Base-by-base conservation (phyloP, 2,888 invertebrate genomes). In the Blastobasis adustella region DNA sequence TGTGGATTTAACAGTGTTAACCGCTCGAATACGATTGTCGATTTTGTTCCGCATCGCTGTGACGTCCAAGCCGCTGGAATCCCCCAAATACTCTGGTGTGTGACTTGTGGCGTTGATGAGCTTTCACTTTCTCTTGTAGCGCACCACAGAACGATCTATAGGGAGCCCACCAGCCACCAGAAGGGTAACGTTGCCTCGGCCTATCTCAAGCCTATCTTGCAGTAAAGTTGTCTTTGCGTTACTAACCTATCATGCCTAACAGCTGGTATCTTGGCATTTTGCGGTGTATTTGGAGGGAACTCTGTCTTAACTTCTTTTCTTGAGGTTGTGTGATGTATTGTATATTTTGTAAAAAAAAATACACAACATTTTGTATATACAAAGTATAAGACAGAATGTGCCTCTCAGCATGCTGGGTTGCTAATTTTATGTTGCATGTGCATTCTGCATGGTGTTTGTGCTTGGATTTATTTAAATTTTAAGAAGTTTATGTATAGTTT, bases 71-170 rank as follows among this genome's bases (percentile, higher is more conserved):
- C 6, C 49, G 46, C 44, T 43, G 10, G 53, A 57, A 53, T 44
- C 43, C 60, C 61, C 61, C 55, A 58, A 61, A 64, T 65, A 66
- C 62, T 58, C 64, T 66, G 70, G 73, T 78, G 76, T 80, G 78
- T 74, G 77, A 71, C 67, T 68, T 74, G 71, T 77, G 68, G 78
- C 73, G 81, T 82, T 88, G 23, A 23, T 23, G 76, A 88, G 84
- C 72, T 83, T 69, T 82, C 72, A 76, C 71, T 86, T 87, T 84
- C 71, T 88, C 80, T 87, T 83, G 76, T 88, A 88, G 87, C 70
- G 65, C 70, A 76, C 73, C 79, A 71, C 77, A 77, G 79, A 69
- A 76, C 76, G 73, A 67, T 69, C 73, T 83, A 82, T 76, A 79
- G 68, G 76, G 77, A 77, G 79, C 87, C 87, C 63, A 63, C 82